These are phyloP conservation scores for Drosophila planitibia DNA, from an alignment of 2,888 invertebrate genomes.

Conservation along the genomic window DNA sequence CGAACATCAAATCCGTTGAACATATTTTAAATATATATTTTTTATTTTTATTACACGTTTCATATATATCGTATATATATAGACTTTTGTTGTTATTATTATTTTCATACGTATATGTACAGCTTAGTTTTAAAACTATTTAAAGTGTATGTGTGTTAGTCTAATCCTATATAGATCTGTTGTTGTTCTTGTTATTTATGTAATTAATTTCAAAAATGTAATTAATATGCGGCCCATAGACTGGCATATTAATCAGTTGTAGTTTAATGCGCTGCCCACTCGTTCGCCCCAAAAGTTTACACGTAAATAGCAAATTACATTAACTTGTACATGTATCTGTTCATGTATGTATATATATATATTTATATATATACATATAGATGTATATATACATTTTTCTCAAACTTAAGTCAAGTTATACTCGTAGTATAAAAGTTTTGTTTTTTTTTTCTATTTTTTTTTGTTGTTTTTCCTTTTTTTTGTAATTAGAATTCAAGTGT, in stretches of 20 bases:
- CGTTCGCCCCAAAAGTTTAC: slow-evolving; percentile 35
- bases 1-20: slow-evolving; percentile 31
- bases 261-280: slow-evolving; percentile 45
- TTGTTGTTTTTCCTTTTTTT: slow-evolving; percentile 23
- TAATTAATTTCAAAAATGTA: slow-evolving; percentile 70
- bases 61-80: slow-evolving; percentile 76
- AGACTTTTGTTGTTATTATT: slow-evolving; percentile 59
- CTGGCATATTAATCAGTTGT: slow-evolving; percentile 45
- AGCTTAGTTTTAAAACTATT: slow-evolving; percentile 70
- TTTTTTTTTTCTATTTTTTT: slow-evolving; percentile 12
- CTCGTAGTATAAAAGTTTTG: slow-evolving; percentile 61
- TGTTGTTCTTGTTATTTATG: slow-evolving; percentile 62
- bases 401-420: slow-evolving; percentile 57
- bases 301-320: slow-evolving; percentile 55
- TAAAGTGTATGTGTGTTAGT: slow-evolving; percentile 60
- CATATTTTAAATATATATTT: slow-evolving; percentile 75
- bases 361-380: slow-evolving; percentile 16
- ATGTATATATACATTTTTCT: slow-evolving; percentile 22
- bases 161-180: slow-evolving; percentile 62
- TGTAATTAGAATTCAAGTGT: slow-evolving; percentile 21
- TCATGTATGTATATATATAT: slow-evolving; percentile 20
- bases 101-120: slow-evolving; percentile 68
- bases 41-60: slow-evolving; percentile 74
- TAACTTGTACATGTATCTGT: slow-evolving; percentile 30
- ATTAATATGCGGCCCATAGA: slow-evolving; percentile 45